Evolutionary conservation across 2,888 invertebrate species (phyloP), one percentile per base, ranked within the genome.

Genomic region (Zeuzera pyrina): DNA sequence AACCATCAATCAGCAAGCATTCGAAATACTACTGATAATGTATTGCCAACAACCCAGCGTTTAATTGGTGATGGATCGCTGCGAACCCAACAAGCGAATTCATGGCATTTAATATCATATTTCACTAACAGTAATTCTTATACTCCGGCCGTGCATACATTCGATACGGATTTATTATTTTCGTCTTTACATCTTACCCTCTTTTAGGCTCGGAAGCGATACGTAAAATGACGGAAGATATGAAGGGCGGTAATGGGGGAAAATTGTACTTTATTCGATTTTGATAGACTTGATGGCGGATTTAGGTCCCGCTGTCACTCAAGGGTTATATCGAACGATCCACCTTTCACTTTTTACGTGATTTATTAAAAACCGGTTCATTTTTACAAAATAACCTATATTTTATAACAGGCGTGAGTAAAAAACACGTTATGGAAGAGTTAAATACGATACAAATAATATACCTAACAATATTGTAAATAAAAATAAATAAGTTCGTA

Each of bases 251-350:
- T 81, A 79, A 79, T 79, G 64, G 78, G 67, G 69, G 76, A 73
- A 81, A 79, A 81, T 81, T 78, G 77, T 70, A 60, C 74, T 72
- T 81, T 77, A 83, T 83, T 81, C 70, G 77, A 79, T 79, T 81
- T 79, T 79, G 79, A 79, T 79, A 74, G 76, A 73, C 74, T 72
- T 65, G 69, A 70, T 72, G 70, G 64, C 50, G 67, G 70, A 76
- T 77, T 81, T 74, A 59, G 69, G 62, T 61, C 57, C 60, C 57
- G 55, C 56, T 67, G 73, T 69, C 70, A 61, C 56, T 74, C 60
- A 60, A 49, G 49, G 59, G 55, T 54, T 12, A 7, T 12, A 8
- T 25, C 25, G 13, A 12, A n/a, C n/a, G n/a, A n/a, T n/a, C n/a
- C n/a, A n/a, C n/a, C n/a, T n/a, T n/a, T n/a, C n/a, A n/a, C n/a